These are phyloP conservation scores for Mastomys natalensis DNA, from an alignment of 2,113 vertebrate species.

Conservation along the genomic window DNA sequence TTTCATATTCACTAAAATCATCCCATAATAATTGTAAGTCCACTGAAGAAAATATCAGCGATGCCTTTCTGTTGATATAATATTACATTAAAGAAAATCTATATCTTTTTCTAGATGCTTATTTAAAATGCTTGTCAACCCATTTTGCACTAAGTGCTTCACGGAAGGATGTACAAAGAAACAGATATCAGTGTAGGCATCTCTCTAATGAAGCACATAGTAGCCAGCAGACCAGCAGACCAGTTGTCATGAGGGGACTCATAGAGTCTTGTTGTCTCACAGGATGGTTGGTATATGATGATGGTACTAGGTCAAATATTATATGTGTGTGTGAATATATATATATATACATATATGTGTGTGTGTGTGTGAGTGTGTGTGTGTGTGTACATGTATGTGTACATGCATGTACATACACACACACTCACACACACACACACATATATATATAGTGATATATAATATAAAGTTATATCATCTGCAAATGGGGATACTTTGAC, in stretches of 20 bases:
- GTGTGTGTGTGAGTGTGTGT: too few species aligned
- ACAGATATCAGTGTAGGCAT: too few species aligned
- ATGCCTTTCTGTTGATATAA: not conserved
- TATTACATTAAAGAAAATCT: not conserved
- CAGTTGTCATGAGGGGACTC: too few species aligned
- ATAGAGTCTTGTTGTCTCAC: not conserved
- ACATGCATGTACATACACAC: too few species aligned
- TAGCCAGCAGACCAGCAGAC: too few species aligned
- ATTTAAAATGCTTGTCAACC: not conserved
- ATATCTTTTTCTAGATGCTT: not conserved
- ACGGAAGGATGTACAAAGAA: not conserved
- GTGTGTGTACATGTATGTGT: too few species aligned
- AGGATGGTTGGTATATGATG: not conserved
- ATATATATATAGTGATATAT: too few species aligned
- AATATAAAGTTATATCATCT: too few species aligned
- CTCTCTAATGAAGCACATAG: not conserved
- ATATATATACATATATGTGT: too few species aligned
- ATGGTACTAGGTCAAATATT: too few species aligned
- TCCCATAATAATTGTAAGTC: not conserved
- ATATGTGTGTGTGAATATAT: too few species aligned
- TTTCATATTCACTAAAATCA: slow-evolving; percentile 29
- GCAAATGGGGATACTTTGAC: not conserved
- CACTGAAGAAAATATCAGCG: slow-evolving; percentile 25
- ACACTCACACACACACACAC: too few species aligned
- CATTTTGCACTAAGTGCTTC: slow-evolving; percentile 20